Percentiles rank a stretch among this genome's conserved stretches.
phyloP scores from a whole-genome alignment of 2,113 vertebrate genomes.

The Osmerus mordax region DNA sequence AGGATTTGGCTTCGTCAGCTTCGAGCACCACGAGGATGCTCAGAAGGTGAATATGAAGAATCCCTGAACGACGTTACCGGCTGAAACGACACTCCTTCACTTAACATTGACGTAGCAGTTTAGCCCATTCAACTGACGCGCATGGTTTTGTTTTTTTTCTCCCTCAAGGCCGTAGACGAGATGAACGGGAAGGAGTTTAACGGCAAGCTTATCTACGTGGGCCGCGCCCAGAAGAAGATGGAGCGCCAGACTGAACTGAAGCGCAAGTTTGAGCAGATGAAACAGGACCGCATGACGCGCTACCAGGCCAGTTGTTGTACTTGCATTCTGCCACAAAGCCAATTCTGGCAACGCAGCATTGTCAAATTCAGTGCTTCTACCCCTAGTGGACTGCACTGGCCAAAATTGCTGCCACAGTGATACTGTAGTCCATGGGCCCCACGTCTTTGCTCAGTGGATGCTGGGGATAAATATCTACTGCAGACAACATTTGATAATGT shows the following conservation, averaged over 20 bases:
- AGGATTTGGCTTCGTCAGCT: constrained; percentile 97
- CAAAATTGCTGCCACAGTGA: constrained; percentile 66
- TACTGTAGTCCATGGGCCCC: constrained; percentile 61
- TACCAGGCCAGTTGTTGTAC: constrained; percentile 66
- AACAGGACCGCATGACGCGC: constrained; percentile 98
- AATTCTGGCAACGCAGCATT: constrained; percentile 50
- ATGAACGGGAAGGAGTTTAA: constrained; percentile 99
- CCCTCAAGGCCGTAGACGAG: constrained; percentile 85
- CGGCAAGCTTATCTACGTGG: constrained; percentile 94
- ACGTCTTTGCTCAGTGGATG: constrained; percentile 21
- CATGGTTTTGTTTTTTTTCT: neutral
- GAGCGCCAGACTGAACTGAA: constrained; percentile 98
- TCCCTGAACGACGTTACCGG: neutral
- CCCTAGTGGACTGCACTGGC: constrained; percentile 52
- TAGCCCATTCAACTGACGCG: neutral
- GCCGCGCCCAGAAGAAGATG: constrained; percentile 96
- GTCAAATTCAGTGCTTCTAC: constrained; percentile 60
- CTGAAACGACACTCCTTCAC: too few species aligned
- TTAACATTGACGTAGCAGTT: too few species aligned
- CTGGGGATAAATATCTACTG: constrained; percentile 51
- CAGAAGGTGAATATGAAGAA: constrained; percentile 78
- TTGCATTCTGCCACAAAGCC: too few species aligned
- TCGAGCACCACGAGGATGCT: constrained; percentile 96
- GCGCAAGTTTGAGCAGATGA: constrained; percentile 99
- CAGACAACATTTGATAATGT: constrained; percentile 32